Percentiles rank a stretch among this genome's conserved stretches.
These are phyloP conservation scores for Beroe ovata DNA, from an alignment of 37 sponge, comb jelly and placozoan genomes.

Conservation along the genomic window DNA sequence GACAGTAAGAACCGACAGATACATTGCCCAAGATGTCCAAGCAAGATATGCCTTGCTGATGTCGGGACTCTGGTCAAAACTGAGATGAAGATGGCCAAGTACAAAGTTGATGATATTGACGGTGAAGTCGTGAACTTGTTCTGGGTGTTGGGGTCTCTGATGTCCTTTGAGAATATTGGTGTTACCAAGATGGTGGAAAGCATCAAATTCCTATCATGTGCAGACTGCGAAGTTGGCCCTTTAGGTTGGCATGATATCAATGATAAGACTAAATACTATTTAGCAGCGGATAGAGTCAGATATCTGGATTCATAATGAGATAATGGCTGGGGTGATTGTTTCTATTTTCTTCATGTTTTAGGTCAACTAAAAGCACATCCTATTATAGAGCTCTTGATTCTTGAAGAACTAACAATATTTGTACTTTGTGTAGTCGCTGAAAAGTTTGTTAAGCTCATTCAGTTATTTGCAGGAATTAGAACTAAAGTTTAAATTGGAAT, in stretches of 20 bases:
- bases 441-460: too few relatives aligned
- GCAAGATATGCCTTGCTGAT: slow-evolving; percentile 56
- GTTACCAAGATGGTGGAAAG: slow-evolving; percentile 80
- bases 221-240: slow-evolving; percentile 98
- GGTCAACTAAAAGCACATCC: too few relatives aligned
- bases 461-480: too few relatives aligned
- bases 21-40: slow-evolving; percentile 26
- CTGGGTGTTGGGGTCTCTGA: slow-evolving; percentile 88
- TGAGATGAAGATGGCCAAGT: slow-evolving; percentile 47
- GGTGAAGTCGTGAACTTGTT: slow-evolving; percentile 75
- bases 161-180: slow-evolving; percentile 97
- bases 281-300: slow-evolving; percentile 84
- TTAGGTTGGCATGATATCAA: slow-evolving; percentile 83
- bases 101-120: slow-evolving; percentile 67
- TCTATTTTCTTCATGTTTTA: too few relatives aligned
- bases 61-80: not conserved
- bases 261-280: slow-evolving; percentile 73
- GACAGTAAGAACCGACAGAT: slow-evolving; percentile 16
- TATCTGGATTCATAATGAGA: slow-evolving; percentile 17
- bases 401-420: too few relatives aligned
- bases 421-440: too few relatives aligned
- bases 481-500: too few relatives aligned
- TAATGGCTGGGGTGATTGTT: too few relatives aligned
- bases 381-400: too few relatives aligned
- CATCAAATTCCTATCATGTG: slow-evolving; percentile 87